These are phyloP conservation scores for Alentia gelatinosa DNA, from an alignment of 2,888 invertebrate genomes.

Conservation along the genomic window DNA sequence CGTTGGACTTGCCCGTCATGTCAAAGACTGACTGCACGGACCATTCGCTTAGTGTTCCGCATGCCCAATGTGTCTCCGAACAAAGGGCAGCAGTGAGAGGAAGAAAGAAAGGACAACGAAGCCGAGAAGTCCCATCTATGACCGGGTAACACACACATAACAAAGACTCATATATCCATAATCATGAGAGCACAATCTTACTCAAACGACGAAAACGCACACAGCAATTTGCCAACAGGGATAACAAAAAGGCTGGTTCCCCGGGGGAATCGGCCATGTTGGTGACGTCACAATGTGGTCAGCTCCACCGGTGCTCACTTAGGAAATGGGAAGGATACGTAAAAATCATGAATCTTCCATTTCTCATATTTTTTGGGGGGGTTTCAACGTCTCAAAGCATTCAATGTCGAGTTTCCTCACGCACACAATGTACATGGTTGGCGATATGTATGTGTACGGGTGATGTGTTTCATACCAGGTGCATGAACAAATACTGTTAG, in stretches of 20 bases:
- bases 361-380: background rate
- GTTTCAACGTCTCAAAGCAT: background rate
- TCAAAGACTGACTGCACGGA: too few species aligned
- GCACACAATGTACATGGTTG: background rate
- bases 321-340: background rate
- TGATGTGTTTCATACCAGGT: background rate
- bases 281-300: conserved; percentile 40
- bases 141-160: too few species aligned
- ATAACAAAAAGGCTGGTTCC: background rate
- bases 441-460: background rate
- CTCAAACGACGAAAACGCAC: background rate
- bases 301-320: conserved; percentile 34
- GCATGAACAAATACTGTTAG: background rate
- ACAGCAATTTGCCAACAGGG: background rate
- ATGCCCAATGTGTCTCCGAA: background rate
- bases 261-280: background rate
- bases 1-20: too few species aligned
- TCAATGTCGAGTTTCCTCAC: background rate
- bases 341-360: background rate
- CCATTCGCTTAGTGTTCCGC: too few species aligned
- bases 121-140: background rate
- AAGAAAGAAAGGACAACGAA: background rate
- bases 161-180: too few species aligned
- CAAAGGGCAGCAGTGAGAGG: too few species aligned
- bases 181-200: background rate